Conservation (phyloP, 2,888 invertebrate genomes). For the Scelioninae gen. 2 region DNA sequence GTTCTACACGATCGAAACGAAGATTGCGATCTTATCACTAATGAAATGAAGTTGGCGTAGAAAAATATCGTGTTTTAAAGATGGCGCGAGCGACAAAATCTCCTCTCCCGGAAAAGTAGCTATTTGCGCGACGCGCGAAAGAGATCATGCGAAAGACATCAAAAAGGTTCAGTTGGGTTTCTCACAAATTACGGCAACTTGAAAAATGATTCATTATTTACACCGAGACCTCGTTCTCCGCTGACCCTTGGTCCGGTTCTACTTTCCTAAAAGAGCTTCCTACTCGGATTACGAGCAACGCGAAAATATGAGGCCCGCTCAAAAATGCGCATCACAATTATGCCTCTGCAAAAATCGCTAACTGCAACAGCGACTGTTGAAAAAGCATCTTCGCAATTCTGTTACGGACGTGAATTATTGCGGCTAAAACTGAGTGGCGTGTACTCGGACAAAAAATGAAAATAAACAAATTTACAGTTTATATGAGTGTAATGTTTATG, state of each 20-base stretch:
- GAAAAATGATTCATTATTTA: not conserved
- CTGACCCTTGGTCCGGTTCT: not conserved
- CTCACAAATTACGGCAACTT: not conserved
- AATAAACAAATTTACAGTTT: too few relatives aligned
- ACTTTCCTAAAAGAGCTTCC: not conserved
- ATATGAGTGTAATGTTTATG: too few relatives aligned
- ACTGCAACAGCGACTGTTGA: not conserved
- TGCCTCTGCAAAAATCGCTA: not conserved
- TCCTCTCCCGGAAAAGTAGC: too few relatives aligned
- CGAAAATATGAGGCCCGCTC: not conserved
- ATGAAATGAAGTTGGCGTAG: too few relatives aligned
- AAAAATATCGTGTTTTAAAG: not conserved
- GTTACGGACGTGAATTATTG: too few relatives aligned
- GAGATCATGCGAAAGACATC: not conserved
- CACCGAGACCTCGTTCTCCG: not conserved
- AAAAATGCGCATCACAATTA: not conserved
- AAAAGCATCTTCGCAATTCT: not conserved
- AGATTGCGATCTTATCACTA: too few relatives aligned
- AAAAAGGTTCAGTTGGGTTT: not conserved
- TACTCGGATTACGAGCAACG: too few relatives aligned
- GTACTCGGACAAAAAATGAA: too few relatives aligned
- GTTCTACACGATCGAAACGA: too few relatives aligned
- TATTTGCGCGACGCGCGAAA: too few relatives aligned
- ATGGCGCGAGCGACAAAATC: too few relatives aligned
- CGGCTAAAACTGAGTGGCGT: too few relatives aligned